Evolutionary conservation across 2,888 invertebrate genomes (phyloP), one percentile per base, ranked within the genome.

Genomic region (Beris chalybata): DNA sequence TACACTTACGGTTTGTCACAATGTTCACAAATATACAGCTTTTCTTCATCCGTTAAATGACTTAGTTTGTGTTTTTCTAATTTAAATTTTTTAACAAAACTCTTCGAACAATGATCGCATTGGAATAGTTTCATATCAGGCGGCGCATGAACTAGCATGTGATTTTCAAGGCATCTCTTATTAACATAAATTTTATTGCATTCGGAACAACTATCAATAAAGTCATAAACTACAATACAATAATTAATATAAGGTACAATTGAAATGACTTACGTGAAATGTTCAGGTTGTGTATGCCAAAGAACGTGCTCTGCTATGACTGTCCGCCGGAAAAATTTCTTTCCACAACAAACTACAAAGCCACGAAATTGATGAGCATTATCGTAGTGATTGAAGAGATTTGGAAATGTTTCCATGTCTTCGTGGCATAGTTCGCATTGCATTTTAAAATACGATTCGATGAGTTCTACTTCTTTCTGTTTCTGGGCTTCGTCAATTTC

Each of bases 1-100:
- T 11, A 63, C 22, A 68, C 72, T 69, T 69, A 79, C 79, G 78
- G 75, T 67, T 76, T 76, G 6, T 76, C 74, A 57, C 79, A 79
- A 5, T 76, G 73, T 12, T 75, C 72, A 53, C 79, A 80, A 2
- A 76, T 75, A 56, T 69, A 71, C 50, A 69, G 69, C 50, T 72
- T 72, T 45, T 72, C 71, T 61, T 47, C 69, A 12, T 70, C 61
- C 22, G 59, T 59, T 52, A 72, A 65, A 52, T 72, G 72, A 7
- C 70, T 70, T 3, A 73, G 22, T 48, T 69, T 71, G 63, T 74
- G 74, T n/a, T 73, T 71, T 7, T 73, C 69, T 29, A 72, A 67
- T 22, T 71, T 71, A 47, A 70, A 71, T 64, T 72, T 73, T 50
- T 73, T 72, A 1, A 71, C 58, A 64, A 73, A 74, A 3, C 69